Conservation (phyloP, 2,888 invertebrate genomes). For the Ctenicera cuprea region DNA sequence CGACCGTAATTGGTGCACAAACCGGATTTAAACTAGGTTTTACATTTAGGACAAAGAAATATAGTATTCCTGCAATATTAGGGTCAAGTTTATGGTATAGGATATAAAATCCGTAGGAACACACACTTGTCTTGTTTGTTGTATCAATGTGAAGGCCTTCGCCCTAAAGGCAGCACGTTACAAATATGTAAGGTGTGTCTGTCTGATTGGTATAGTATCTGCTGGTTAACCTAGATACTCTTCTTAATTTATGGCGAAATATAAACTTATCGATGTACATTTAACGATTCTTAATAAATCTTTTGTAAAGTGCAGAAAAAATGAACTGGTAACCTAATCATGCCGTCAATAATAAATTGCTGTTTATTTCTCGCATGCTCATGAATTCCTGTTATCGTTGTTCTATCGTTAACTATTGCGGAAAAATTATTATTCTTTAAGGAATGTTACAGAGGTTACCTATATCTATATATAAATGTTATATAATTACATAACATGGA, state of each 20-base stretch:
- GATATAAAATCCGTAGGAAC: conserved; percentile 7
- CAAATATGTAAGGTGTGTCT: neutral
- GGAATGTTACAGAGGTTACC: no score
- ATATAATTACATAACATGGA: no score
- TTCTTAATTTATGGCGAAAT: neutral
- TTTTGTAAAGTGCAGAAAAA: neutral
- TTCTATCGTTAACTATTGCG: no score
- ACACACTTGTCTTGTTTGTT: conserved; percentile 1
- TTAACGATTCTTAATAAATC: neutral
- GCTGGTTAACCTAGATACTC: conserved; percentile 1
- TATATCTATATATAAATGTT: no score
- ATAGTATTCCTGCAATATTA: neutral
- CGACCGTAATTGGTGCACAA: neutral
- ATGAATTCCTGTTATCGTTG: no score
- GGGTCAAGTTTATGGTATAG: conserved; percentile 19
- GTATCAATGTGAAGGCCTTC: conserved; percentile 24
- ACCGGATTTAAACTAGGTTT: conserved; percentile 2
- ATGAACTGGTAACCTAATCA: no score
- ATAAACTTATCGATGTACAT: neutral
- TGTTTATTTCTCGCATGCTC: no score
- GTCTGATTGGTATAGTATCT: neutral
- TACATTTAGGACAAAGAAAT: conserved; percentile 2
- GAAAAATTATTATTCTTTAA: no score
- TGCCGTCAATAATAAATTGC: no score
- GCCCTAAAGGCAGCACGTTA: neutral